A percentile compares a stretch with the other conserved stretches of the same genome.
Evolutionary conservation across 2,113 vertebrate species (phyloP).

Genomic region (Eudorcas thomsonii): DNA sequence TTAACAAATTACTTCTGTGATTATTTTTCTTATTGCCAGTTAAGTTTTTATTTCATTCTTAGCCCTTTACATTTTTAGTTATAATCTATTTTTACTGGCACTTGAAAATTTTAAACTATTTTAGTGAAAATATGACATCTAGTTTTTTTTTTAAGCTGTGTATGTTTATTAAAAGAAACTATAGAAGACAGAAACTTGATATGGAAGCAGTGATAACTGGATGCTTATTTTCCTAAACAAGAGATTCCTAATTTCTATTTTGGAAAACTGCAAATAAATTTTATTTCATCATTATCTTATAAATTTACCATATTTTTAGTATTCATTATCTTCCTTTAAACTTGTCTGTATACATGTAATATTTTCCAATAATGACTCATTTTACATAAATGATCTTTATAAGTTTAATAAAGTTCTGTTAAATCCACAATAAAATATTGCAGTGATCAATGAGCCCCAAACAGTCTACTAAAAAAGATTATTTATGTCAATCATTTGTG

Average conservation of each 20-base stretch:
- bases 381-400: slow-evolving; percentile 22
- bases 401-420: slow-evolving; percentile 1
- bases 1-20: slow-evolving; percentile 33
- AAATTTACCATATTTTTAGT: background rate
- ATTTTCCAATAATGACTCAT: background rate
- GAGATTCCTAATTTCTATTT: background rate
- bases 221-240: background rate
- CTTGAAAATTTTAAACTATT: slow-evolving; percentile 8
- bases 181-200: background rate
- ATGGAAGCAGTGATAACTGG: background rate
- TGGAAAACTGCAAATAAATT: background rate
- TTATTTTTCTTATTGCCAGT: slow-evolving; percentile 40
- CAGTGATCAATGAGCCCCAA: slow-evolving; percentile 46
- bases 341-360: background rate
- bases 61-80: slow-evolving; percentile 10
- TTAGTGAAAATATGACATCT: background rate
- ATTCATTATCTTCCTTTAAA: background rate
- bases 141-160: background rate
- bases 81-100: slow-evolving; percentile 18
- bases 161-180: background rate
- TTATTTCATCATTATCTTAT: background rate
- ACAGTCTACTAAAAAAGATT: slow-evolving; percentile 14
- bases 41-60: slow-evolving; percentile 11
- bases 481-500: slow-evolving; percentile 54
- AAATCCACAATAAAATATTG: background rate